phyloP scores from a whole-genome alignment of 2,113 vertebrate genomes.

The Pedetes capensis region DNA sequence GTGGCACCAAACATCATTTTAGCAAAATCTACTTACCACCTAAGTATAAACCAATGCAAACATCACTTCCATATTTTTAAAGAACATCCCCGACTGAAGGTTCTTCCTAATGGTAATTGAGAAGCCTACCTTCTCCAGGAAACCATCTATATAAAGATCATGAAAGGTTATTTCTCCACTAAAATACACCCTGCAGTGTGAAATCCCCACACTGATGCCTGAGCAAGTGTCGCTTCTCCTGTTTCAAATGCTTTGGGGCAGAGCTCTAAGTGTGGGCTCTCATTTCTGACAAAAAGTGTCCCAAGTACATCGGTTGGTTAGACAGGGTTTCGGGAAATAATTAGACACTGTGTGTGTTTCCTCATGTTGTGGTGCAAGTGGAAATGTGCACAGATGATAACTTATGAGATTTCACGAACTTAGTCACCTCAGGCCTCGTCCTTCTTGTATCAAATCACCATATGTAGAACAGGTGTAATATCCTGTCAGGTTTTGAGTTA shows the following conservation, averaged over 20 bases:
- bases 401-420: background rate
- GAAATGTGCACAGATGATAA: background rate
- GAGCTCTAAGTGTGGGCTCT: background rate
- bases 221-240: background rate
- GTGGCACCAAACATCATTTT: background rate
- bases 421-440: background rate
- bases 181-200: background rate
- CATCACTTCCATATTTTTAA: background rate
- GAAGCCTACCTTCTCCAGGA: background rate
- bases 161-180: background rate
- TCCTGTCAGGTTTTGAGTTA: background rate
- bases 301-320: background rate
- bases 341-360: background rate
- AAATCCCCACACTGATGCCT: background rate
- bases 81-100: background rate
- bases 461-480: background rate
- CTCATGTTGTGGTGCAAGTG: background rate
- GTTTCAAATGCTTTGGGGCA: background rate
- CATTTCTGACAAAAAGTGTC: background rate
- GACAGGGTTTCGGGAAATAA: background rate
- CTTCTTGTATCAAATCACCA: background rate
- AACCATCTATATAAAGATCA: background rate
- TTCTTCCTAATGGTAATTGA: background rate
- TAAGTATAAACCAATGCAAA: background rate
- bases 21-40: background rate